These are phyloP conservation scores for Cliona cf. orientalis DNA, from an alignment of 37 sponge, comb jelly and placozoan genomes.

Conservation along the genomic window DNA sequence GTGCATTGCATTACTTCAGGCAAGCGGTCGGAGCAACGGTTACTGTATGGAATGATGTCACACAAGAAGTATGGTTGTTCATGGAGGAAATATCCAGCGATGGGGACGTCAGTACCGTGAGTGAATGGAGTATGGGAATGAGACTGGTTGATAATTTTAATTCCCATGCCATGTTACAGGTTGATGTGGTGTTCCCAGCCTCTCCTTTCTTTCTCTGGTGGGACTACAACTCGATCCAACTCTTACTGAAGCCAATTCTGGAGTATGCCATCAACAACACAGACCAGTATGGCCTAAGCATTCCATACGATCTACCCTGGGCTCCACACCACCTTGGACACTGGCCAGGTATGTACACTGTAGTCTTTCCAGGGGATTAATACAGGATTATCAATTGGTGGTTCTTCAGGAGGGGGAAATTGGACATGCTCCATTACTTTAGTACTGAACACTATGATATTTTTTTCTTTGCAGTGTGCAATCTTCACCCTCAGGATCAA, in stretches of 20 bases:
- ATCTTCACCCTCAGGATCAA: constrained; percentile 58
- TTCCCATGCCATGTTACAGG: constrained; percentile 37
- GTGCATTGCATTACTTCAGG: constrained; percentile 17
- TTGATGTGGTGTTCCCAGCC: constrained; percentile 83
- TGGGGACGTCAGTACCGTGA: constrained; percentile 83
- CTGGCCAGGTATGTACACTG: constrained; percentile 67
- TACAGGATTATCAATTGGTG: no score
- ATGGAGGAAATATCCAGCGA: constrained; percentile 87
- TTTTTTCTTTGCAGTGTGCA: constrained; percentile 67
- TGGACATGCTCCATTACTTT: no score
- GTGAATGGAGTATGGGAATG: no score
- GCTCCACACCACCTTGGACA: constrained; percentile 84
- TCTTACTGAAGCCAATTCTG: constrained; percentile 53
- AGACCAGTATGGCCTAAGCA: constrained; percentile 51
- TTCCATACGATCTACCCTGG: constrained; percentile 70
- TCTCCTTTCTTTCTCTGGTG: constrained; percentile 65
- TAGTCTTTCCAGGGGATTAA: no score
- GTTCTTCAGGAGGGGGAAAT: no score
- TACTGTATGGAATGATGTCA: constrained; percentile 64
- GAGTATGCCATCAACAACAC: constrained; percentile 82
- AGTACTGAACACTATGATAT: no score
- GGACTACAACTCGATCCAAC: constrained; percentile 17
- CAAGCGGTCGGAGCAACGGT: constrained; percentile 72
- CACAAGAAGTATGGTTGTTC: constrained; percentile 63
- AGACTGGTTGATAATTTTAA: no score